These are phyloP conservation scores for Gymnoscopelus braueri DNA, from an alignment of 2,797 vertebrate genomes.

Conservation along the genomic window DNA sequence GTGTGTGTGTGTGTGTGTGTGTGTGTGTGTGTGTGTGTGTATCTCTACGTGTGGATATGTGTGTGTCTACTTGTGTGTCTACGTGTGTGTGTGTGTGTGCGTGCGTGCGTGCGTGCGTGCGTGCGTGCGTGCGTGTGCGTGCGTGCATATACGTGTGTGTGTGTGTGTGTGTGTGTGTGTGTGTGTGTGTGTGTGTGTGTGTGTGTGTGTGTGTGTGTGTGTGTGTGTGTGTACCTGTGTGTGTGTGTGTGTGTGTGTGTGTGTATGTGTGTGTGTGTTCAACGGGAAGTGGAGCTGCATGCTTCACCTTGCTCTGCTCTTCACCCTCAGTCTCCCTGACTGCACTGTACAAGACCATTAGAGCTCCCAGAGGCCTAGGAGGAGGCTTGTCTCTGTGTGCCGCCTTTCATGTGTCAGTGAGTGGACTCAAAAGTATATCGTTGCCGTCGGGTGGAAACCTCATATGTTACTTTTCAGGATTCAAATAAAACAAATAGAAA, in stretches of 20 bases:
- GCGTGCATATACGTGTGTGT: slow-evolving; percentile 44
- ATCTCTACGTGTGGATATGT: background rate
- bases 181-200: slow-evolving; percentile 16
- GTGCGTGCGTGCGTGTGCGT: slow-evolving; percentile 17
- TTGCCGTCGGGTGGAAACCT: too few relatives aligned
- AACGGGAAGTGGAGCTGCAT: slow-evolving; percentile 60
- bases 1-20: slow-evolving; percentile 35
- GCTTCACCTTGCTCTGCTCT: slow-evolving; percentile 82
- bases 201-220: slow-evolving; percentile 25
- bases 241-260: slow-evolving; percentile 26
- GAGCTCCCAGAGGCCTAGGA: slow-evolving; percentile 71
- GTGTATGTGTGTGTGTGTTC: slow-evolving; percentile 52
- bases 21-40: slow-evolving; percentile 21
- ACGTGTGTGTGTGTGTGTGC: slow-evolving; percentile 27
- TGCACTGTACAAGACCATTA: slow-evolving; percentile 81
- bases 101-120: slow-evolving; percentile 38
- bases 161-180: slow-evolving; percentile 54
- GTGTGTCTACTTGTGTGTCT: background rate
- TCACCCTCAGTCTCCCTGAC: slow-evolving; percentile 78
- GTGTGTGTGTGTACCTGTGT: slow-evolving; percentile 36
- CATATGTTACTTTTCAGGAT: too few relatives aligned
- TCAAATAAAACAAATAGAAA: too few relatives aligned
- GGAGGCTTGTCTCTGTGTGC: slow-evolving; percentile 41
- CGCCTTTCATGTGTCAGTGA: too few relatives aligned
- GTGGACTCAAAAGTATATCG: too few relatives aligned